Conservation (phyloP, 1,140 invertebrate genomes). For the Ditylenchus dipsaci region DNA sequence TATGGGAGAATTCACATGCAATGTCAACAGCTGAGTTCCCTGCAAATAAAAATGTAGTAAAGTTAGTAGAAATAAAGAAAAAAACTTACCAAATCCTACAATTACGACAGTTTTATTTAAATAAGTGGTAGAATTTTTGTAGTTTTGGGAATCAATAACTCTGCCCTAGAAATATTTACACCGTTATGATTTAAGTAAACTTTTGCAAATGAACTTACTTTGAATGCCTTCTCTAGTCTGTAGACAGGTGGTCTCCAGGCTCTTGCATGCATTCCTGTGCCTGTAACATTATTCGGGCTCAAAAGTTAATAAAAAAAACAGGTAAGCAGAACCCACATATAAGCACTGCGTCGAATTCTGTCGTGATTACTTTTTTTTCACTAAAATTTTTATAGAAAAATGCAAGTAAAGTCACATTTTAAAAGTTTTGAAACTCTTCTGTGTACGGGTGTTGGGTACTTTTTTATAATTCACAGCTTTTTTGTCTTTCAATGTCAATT, state of each 20-base stretch:
- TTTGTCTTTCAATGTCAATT: too few relatives aligned
- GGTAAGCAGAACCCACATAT: too few relatives aligned
- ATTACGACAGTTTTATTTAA: slow-evolving; percentile 6
- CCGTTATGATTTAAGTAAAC: background rate
- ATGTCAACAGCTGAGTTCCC: slow-evolving; percentile 7
- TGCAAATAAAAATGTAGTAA: too few relatives aligned
- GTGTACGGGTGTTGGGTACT: too few relatives aligned
- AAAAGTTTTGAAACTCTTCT: background rate
- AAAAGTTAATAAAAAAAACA: too few relatives aligned
- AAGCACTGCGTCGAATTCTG: background rate
- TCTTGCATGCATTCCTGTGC: background rate
- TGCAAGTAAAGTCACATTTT: background rate
- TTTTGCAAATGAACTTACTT: background rate
- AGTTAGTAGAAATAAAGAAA: too few relatives aligned
- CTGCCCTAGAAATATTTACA: background rate
- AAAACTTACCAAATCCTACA: slow-evolving; percentile 4
- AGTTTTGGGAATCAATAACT: slow-evolving; percentile 1
- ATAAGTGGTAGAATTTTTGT: background rate
- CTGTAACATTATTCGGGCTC: too few relatives aligned
- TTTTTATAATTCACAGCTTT: too few relatives aligned
- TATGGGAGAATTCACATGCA: background rate
- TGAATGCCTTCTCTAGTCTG: background rate
- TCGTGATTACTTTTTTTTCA: background rate
- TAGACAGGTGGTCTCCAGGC: background rate
- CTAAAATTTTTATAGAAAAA: background rate